These are phyloP conservation scores for Nyctalus aviator DNA, from an alignment of 2,797 vertebrate species.

Conservation along the genomic window DNA sequence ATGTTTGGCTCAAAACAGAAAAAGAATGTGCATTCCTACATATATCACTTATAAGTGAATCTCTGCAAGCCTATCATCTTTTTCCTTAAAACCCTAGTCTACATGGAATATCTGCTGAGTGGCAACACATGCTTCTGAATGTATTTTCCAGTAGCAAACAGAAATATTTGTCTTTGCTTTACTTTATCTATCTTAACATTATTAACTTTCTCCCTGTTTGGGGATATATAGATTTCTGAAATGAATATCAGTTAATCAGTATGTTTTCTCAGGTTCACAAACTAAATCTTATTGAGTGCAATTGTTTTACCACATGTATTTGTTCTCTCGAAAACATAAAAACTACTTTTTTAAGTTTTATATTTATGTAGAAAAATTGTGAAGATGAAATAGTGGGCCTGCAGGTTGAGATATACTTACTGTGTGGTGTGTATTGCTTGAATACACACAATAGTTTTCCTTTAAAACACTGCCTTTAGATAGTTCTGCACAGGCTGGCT, in stretches of 20 bases:
- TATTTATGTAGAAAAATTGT: background rate
- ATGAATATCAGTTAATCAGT: background rate
- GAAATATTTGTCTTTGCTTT: constrained; percentile 2
- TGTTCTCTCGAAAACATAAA: constrained; percentile 3
- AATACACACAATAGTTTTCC: constrained; percentile 9
- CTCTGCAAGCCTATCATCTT: background rate
- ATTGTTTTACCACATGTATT: background rate
- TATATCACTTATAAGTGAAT: background rate
- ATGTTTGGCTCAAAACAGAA: constrained; percentile 77
- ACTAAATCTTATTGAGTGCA: background rate
- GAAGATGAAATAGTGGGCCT: background rate
- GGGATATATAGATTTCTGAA: background rate
- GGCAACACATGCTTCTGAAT: background rate
- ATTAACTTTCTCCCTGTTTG: background rate
- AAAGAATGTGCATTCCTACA: constrained; percentile 39
- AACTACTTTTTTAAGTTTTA: constrained; percentile 17
- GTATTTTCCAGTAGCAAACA: constrained; percentile 5
- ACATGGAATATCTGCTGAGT: background rate
- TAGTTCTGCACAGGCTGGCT: background rate
- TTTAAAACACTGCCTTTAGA: background rate
- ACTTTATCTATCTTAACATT: background rate
- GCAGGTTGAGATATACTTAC: background rate
- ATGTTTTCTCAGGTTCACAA: background rate
- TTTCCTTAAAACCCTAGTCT: background rate
- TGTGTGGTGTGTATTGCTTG: background rate